phyloP scores from a whole-genome alignment of 2,113 vertebrate species.

The Chionomys nivalis region DNA sequence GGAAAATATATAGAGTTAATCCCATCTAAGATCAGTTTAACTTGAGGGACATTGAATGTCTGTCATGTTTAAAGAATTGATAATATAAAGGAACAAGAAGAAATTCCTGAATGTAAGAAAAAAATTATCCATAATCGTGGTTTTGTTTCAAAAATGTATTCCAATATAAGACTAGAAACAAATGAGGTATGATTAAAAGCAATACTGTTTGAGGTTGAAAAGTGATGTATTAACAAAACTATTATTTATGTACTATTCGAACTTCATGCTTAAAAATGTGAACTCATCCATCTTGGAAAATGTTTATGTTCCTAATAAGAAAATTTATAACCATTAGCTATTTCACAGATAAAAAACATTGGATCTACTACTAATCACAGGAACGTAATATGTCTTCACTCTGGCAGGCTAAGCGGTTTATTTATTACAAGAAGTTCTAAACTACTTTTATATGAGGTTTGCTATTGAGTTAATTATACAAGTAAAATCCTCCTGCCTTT shows the following conservation, averaged over 20 bases:
- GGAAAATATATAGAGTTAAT: background rate
- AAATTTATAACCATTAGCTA: conserved; percentile 43
- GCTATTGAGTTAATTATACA: background rate
- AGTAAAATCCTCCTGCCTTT: background rate
- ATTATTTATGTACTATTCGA: conserved; percentile 28
- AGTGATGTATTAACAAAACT: background rate
- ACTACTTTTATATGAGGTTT: background rate
- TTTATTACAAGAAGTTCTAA: background rate
- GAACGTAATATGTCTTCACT: conserved; percentile 1
- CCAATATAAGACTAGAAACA: background rate
- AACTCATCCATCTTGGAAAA: conserved; percentile 35
- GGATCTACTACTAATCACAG: background rate
- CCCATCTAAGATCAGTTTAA: background rate
- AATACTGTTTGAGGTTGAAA: conserved; percentile 13
- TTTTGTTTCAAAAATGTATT: conserved; percentile 35
- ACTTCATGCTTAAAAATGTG: background rate
- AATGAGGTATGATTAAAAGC: conserved; percentile 47
- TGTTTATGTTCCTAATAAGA: conserved; percentile 13
- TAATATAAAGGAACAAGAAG: background rate
- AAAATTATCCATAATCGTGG: background rate
- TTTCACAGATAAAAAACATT: conserved; percentile 26
- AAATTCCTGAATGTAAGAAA: background rate
- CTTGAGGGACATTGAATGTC: background rate
- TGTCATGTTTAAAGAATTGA: background rate
- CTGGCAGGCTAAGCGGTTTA: background rate